Conservation (phyloP, 2,888 invertebrate species). For the Sphinx pinastri region DNA sequence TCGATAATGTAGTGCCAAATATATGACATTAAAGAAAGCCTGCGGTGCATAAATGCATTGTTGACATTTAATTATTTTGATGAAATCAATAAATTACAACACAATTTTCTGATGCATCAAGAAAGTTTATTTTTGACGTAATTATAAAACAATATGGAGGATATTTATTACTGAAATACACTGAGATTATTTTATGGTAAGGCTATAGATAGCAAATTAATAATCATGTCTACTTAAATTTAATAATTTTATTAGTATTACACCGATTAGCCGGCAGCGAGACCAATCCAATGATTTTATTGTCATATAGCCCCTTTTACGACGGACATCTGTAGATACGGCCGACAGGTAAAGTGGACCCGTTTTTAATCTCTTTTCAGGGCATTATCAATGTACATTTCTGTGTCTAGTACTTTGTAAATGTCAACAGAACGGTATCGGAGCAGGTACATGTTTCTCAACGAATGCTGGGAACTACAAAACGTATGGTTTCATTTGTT, state of each 20-base stretch:
- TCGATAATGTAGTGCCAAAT: too few relatives aligned
- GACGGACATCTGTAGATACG: conserved; percentile 33
- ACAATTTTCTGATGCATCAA: neutral
- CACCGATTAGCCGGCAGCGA: conserved; percentile 1
- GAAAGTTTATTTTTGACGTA: neutral
- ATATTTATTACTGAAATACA: neutral
- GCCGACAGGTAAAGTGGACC: conserved; percentile 49
- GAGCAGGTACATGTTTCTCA: conserved; percentile 12
- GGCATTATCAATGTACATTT: conserved; percentile 42
- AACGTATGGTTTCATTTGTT: conserved; percentile 29
- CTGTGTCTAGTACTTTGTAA: conserved; percentile 46
- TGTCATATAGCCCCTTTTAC: conserved; percentile 29
- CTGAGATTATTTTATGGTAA: neutral
- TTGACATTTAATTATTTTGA: neutral
- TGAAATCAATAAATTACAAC: conserved; percentile 12
- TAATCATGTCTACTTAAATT: neutral
- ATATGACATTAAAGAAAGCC: too few relatives aligned
- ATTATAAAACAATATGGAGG: neutral
- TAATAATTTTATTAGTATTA: conserved; percentile 14
- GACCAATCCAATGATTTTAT: conserved; percentile 37
- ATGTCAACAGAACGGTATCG: conserved; percentile 44
- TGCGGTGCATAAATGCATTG: neutral
- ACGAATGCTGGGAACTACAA: neutral
- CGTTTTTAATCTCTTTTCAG: conserved; percentile 50
- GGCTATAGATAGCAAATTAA: neutral